Evolutionary conservation across 2,113 vertebrate genomes (phyloP).

Genomic region (Arenaria interpres): DNA sequence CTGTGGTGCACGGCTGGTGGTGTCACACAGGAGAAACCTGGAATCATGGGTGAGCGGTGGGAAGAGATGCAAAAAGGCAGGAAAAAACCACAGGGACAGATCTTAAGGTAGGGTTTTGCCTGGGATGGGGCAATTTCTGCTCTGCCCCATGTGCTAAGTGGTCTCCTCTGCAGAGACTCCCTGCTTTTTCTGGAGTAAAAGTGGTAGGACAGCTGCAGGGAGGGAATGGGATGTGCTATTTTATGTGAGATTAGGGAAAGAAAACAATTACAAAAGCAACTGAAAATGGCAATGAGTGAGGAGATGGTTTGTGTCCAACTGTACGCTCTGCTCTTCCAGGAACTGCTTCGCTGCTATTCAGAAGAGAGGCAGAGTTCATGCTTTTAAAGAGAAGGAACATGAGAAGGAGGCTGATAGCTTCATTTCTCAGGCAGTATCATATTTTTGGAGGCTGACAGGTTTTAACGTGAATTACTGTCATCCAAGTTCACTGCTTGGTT

Average conservation of each 20-base stretch:
- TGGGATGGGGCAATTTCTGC: background rate
- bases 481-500: conserved; percentile 9
- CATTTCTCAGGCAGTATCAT: background rate
- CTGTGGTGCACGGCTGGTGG: background rate
- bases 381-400: background rate
- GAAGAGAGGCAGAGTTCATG: background rate
- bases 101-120: background rate
- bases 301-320: background rate
- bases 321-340: background rate
- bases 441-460: conserved; percentile 21
- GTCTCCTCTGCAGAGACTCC: background rate
- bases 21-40: background rate
- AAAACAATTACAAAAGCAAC: background rate
- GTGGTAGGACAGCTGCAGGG: fast-evolving
- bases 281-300: background rate
- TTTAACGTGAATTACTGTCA: conserved; percentile 37
- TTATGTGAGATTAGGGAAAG: background rate
- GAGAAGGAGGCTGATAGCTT: background rate
- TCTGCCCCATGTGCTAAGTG: background rate
- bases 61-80: background rate
- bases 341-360: background rate
- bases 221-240: background rate
- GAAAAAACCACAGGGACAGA: background rate
- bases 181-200: fast-evolving
- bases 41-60: background rate